Percentiles rank a stretch among this genome's conserved stretches.
These are phyloP conservation scores for Sitobion miscanthi DNA, from an alignment of 1,140 invertebrate genomes.

Conservation along the genomic window DNA sequence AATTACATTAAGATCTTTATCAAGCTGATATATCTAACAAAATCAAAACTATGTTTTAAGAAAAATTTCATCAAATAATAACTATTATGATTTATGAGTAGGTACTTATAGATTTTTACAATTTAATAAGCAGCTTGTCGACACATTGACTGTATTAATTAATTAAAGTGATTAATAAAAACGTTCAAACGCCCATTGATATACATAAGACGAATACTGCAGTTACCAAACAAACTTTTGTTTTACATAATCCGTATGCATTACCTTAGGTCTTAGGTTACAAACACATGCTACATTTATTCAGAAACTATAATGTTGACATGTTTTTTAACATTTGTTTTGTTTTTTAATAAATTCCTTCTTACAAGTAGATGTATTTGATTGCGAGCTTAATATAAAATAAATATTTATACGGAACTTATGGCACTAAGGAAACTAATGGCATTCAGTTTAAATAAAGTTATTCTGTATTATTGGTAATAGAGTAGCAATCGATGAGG, in stretches of 20 bases:
- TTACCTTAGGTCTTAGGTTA: background rate
- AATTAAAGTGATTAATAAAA: background rate
- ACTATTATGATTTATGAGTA: background rate
- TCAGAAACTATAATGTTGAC: background rate
- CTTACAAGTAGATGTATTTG: background rate
- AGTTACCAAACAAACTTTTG: background rate
- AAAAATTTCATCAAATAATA: background rate
- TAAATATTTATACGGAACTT: background rate
- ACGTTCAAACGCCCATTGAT: background rate
- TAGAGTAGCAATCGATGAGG: background rate
- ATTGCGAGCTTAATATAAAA: background rate
- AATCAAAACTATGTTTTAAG: background rate
- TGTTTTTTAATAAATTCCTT: background rate
- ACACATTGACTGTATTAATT: background rate
- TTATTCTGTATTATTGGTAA: background rate
- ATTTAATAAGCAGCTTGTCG: background rate
- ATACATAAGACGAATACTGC: background rate
- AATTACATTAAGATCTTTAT: background rate
- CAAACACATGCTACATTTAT: background rate
- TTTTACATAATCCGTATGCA: background rate
- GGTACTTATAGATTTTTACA: background rate
- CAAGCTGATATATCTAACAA: too few species aligned
- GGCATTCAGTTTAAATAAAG: background rate
- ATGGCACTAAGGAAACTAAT: background rate
- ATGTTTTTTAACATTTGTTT: too few species aligned